Conservation (phyloP, 2,113 vertebrate genomes). For the Eptesicus fuscus region DNA sequence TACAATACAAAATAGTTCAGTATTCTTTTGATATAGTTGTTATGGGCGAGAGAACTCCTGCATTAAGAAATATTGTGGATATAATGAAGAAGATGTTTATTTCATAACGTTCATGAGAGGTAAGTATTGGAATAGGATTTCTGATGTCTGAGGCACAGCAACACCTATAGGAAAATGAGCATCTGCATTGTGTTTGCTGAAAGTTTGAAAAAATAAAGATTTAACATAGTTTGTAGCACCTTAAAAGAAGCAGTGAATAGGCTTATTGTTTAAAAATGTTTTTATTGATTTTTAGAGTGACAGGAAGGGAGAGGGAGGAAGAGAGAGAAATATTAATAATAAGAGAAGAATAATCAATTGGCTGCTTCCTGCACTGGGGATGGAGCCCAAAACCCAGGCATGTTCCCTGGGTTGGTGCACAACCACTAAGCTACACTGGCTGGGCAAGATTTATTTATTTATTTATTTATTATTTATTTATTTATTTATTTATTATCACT, state of each 20-base stretch:
- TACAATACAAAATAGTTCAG: not conserved
- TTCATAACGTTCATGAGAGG: not conserved
- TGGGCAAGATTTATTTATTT: no score
- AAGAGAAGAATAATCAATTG: no score
- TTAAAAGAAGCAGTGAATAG: not conserved
- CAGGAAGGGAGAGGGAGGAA: not conserved
- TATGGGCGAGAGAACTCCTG: not conserved
- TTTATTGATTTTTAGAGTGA: not conserved
- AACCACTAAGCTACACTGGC: no score
- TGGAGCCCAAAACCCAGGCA: not conserved
- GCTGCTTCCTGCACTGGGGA: no score
- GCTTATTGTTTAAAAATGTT: not conserved
- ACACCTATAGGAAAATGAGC: not conserved
- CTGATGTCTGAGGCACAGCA: not conserved
- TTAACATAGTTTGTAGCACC: not conserved
- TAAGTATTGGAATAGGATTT: not conserved
- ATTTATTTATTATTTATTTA: no score
- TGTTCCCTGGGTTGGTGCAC: not conserved
- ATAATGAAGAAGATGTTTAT: not conserved
- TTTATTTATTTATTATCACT: no score
- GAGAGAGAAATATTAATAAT: no score
- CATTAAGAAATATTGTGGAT: not conserved
- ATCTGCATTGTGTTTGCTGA: not conserved
- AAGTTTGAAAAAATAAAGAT: not conserved
- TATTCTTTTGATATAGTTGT: not conserved